Evolutionary conservation across 2,797 vertebrate species (phyloP).

Genomic region (Holocentrus rufus): DNA sequence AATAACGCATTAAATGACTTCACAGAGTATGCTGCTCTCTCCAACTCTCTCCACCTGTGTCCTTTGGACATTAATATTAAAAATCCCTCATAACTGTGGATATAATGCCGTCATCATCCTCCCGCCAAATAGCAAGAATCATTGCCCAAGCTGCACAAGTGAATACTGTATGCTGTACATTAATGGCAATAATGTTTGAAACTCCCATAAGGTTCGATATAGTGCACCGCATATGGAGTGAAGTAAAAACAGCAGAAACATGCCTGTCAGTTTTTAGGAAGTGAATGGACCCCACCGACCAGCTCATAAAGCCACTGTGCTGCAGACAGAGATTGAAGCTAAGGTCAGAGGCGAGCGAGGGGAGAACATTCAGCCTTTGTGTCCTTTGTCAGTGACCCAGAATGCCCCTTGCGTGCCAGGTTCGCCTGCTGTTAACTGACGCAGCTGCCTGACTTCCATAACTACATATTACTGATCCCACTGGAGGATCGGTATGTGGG

Average conservation of each 20-base stretch:
- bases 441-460: slow-evolving; percentile 23
- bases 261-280: slow-evolving; percentile 28
- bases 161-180: neutral
- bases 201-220: slow-evolving; percentile 3
- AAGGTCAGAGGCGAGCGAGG: slow-evolving; percentile 7
- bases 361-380: slow-evolving; percentile 39
- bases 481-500: slow-evolving; percentile 3
- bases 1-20: neutral
- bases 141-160: neutral
- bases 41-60: neutral
- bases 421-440: slow-evolving; percentile 19
- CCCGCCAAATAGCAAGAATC: neutral
- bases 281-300: slow-evolving; percentile 32
- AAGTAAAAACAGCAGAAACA: slow-evolving; percentile 34
- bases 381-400: slow-evolving; percentile 46
- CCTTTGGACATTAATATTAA: neutral
- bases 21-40: neutral
- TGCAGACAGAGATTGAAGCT: slow-evolving; percentile 7
- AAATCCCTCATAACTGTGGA: neutral
- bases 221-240: slow-evolving; percentile 6
- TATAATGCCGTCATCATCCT: neutral
- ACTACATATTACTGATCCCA: neutral
- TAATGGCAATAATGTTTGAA: neutral
- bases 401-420: slow-evolving; percentile 19
- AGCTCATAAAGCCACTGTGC: slow-evolving; percentile 40